Evolutionary conservation across 2,888 invertebrate species (phyloP), one percentile per base, ranked within the genome.

Genomic region (Rotaria magnacalcarata): DNA sequence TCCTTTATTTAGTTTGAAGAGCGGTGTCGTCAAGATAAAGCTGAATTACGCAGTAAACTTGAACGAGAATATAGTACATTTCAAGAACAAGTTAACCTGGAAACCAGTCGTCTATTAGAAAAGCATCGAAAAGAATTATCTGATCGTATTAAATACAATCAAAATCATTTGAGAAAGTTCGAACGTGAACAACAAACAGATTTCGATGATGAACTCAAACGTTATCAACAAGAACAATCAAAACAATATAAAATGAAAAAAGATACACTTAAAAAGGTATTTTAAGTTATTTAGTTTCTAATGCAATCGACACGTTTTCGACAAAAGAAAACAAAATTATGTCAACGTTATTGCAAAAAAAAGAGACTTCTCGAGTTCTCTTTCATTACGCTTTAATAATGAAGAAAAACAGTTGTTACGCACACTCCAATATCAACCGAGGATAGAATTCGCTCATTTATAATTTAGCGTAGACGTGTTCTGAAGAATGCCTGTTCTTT

Each of bases 151-250:
- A 80, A 80, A 80, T 80, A 80, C 14, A 80, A 80, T 80, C 80
- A 80, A 80, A 80, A 80, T 47, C 80, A 80, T 47, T 14, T 80
- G 24, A 47, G 80, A 80, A 80, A 80, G n/a, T 80, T 80, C 19
- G 80, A 80, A 47, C 80, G 80, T 80, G 80, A 80, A 80, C 80
- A 80, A 80, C 47, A 80, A 80, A 47, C 80, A 8, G 80, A 84
- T 34, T 84, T 52, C 11, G 84, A 84, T 27, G 34, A 34, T 34
- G 84, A 84, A 84, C 54, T 84, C 0, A 84, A 84, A 84, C 34
- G 56, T 54, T 84, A 54, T 34, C 34, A 34, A 54, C 52, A 34
- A 21, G 84, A 84, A 84, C 84, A 84, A 56, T 10, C 41, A 54
- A 41, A 47, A 54, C 50, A 41, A 47, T 84, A 84, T 56, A 84